Conservation (phyloP, 2,797 vertebrate genomes). For the Austrolebias charrua region DNA sequence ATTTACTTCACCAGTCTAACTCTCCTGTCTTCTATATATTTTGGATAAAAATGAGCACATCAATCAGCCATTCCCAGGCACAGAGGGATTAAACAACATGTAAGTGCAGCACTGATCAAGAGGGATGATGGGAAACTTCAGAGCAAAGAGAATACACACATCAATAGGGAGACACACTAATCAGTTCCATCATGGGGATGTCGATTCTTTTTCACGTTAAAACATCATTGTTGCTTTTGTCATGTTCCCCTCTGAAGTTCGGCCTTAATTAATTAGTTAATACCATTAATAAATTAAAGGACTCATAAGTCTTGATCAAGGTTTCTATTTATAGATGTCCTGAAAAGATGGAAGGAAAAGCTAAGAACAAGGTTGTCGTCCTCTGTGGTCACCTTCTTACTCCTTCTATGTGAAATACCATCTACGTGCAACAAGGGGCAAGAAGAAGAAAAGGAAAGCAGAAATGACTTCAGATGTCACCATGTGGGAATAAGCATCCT, state of each 20-base stretch:
- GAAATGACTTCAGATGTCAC: conserved; percentile 18
- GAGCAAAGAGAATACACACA: conserved; percentile 68
- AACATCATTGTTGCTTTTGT: conserved; percentile 60
- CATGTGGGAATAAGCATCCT: conserved; percentile 38
- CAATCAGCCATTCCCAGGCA: conserved; percentile 38
- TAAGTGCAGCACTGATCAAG: conserved; percentile 34
- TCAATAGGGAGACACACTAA: conserved; percentile 63
- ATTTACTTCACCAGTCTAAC: conserved; percentile 7
- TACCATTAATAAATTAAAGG: conserved; percentile 59
- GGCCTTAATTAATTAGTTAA: conserved; percentile 67
- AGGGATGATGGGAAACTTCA: conserved; percentile 29
- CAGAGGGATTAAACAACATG: conserved; percentile 39
- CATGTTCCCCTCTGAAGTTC: conserved; percentile 42
- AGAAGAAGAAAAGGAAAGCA: neutral
- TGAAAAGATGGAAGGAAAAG: conserved; percentile 9
- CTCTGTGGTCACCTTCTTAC: conserved; percentile 23
- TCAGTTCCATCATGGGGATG: conserved; percentile 52
- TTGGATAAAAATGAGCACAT: conserved; percentile 57
- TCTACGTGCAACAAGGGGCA: conserved; percentile 10
- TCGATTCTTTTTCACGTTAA: conserved; percentile 62
- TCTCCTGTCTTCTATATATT: conserved; percentile 37
- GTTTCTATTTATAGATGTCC: conserved; percentile 58
- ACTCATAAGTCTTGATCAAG: conserved; percentile 58
- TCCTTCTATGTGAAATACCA: conserved; percentile 22
- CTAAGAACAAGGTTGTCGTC: conserved; percentile 15